phyloP scores from a whole-genome alignment of 2,797 vertebrate genomes.

The Melanotaenia trifasciata region DNA sequence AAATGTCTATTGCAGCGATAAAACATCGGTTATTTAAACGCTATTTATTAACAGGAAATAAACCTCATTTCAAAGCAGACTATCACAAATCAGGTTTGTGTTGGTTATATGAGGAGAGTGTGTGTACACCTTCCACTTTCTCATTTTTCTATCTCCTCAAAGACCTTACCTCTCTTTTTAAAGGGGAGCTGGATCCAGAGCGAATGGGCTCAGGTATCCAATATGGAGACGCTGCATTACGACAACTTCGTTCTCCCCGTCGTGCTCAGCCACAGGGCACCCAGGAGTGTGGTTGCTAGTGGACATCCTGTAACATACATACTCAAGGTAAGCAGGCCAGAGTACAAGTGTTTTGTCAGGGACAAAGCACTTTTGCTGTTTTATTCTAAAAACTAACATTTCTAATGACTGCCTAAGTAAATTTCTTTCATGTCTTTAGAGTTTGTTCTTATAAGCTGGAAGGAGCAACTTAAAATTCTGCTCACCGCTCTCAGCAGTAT shows the following conservation, averaged over 20 bases:
- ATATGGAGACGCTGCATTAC: slow-evolving; percentile 89
- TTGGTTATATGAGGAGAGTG: not conserved
- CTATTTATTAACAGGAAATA: not conserved
- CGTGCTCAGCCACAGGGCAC: slow-evolving; percentile 87
- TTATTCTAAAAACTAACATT: not conserved
- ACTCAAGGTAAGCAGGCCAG: slow-evolving; percentile 32
- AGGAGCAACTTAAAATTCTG: slow-evolving; percentile 11
- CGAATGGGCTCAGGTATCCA: slow-evolving; percentile 96
- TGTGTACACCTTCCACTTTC: not conserved
- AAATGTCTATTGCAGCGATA: not conserved
- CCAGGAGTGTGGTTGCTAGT: slow-evolving; percentile 92
- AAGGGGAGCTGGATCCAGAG: slow-evolving; percentile 96
- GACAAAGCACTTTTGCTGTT: not conserved
- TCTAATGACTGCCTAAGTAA: not conserved
- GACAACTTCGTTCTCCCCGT: slow-evolving; percentile 91
- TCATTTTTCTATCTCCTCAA: not conserved
- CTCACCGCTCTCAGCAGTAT: slow-evolving; percentile 7
- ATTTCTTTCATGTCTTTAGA: not conserved
- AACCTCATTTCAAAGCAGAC: not conserved
- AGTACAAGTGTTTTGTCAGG: not conserved
- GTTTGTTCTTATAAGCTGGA: not conserved
- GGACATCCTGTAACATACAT: slow-evolving; percentile 13
- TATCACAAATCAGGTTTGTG: not conserved
- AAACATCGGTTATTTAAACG: not conserved
- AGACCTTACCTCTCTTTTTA: not conserved